Evolutionary conservation across 2,113 vertebrate species (phyloP), one percentile per base, ranked within the genome.

Genomic region (Pao palembangensis): DNA sequence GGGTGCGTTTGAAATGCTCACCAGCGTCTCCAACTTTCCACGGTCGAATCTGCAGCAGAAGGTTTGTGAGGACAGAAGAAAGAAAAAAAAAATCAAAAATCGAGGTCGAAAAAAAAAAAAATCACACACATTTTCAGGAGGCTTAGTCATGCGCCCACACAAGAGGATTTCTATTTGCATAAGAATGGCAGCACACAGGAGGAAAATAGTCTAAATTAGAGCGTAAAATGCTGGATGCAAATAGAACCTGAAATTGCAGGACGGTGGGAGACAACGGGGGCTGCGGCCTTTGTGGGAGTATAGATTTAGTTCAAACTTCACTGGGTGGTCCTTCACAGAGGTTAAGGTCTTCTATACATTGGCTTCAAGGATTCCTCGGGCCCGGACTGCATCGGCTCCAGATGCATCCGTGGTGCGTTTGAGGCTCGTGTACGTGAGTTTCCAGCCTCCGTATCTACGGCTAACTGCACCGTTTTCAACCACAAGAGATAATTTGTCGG

Each of bases 51-150:
- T 80, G 28, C 47, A 65, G 54, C 41, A 19, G 19, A 15, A 51
- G 55, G 61, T 69, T 66, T 66, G 49, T 61, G 38, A 61, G 59
- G 54, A 67, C 18, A 19, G 52, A 50, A 8, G 16, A 4, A 61
- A 21, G 49, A 28, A 21, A 25, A 21, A 47, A 17, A 16, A 47
- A 47, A 5, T 16, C 34, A 12, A 38, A 38, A 11, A 38, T 12
- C 11, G 34, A 38, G 34, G 34, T 8, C 34, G 34, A 38, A 8
- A 10, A 16, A 47, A 47, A 38, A 8, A 10, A 16, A 47, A 47
- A 47, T 47, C 44, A 47, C 44, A 47, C 44, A 13, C 43, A 44
- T 16, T 44, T 13, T 13, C 25, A 38, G 34, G 34, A 38, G 15
- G 44, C 44, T 47, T 17, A 47, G 15, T n/a, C 44, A n/a, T 47